These are phyloP conservation scores for Nomada ferruginata DNA, from an alignment of 2,888 invertebrate genomes.

Conservation along the genomic window DNA sequence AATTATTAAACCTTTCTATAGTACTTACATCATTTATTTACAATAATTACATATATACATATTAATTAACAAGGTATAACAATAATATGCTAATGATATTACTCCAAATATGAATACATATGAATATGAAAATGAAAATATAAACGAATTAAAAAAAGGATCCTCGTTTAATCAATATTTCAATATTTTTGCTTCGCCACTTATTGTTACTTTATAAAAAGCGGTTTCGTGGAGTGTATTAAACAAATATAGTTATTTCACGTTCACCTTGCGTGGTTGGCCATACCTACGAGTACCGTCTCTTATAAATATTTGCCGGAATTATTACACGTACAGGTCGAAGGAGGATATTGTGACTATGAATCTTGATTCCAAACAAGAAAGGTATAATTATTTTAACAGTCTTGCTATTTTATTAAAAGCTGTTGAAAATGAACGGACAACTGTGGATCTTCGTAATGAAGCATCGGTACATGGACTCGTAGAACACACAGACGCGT, in stretches of 20 bases:
- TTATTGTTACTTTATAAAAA: not conserved
- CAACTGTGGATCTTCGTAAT: constrained; percentile 88
- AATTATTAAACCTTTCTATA: not conserved
- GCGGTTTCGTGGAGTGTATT: not conserved
- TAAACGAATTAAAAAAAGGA: not conserved
- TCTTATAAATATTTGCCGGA: not conserved
- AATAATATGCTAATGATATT: not conserved
- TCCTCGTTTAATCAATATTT: too few species aligned
- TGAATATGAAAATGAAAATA: not conserved
- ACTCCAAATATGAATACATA: too few species aligned
- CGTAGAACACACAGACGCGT: constrained; percentile 88
- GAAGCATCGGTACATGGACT: constrained; percentile 88
- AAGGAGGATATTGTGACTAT: constrained; percentile 43
- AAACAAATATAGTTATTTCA: constrained; percentile 13
- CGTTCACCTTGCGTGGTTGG: constrained; percentile 10
- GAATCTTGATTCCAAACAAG: constrained; percentile 55
- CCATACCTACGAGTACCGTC: not conserved
- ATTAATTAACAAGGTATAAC: not conserved
- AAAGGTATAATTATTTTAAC: constrained; percentile 85
- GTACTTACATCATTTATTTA: not conserved
- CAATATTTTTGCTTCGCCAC: too few species aligned
- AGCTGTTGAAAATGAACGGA: constrained; percentile 87
- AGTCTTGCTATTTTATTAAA: constrained; percentile 87
- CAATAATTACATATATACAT: not conserved
- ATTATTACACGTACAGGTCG: not conserved